These are phyloP conservation scores for Hypanus sabinus DNA, from an alignment of 2,113 vertebrate genomes.

Conservation along the genomic window DNA sequence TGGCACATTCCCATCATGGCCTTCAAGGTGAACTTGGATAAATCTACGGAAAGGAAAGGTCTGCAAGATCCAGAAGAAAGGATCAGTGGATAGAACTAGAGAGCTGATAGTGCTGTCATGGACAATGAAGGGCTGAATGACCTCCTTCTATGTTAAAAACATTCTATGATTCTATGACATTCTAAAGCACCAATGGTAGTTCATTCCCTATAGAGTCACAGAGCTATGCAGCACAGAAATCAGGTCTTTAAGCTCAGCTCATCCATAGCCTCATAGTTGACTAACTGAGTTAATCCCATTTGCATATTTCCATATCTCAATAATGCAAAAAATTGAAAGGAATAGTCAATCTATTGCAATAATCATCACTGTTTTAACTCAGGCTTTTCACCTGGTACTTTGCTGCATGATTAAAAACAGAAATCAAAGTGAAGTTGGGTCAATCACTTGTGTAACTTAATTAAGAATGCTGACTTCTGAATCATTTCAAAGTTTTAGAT, in stretches of 20 bases:
- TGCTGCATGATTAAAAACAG: slow-evolving; percentile 17
- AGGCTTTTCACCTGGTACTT: not conserved
- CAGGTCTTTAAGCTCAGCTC: too few species aligned
- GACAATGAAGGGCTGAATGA: too few species aligned
- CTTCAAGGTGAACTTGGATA: too few species aligned
- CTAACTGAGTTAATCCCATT: not conserved
- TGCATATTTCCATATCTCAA: not conserved
- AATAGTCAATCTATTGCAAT: not conserved
- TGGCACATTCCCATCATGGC: too few species aligned
- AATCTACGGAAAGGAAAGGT: too few species aligned
- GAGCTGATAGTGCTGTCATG: too few species aligned
- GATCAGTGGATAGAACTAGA: too few species aligned
- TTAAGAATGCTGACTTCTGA: not conserved
- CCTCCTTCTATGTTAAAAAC: too few species aligned
- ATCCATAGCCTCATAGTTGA: too few species aligned
- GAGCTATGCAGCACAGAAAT: too few species aligned
- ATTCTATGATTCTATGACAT: not conserved
- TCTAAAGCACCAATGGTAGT: not conserved
- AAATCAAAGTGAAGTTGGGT: not conserved
- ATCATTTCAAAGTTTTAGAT: not conserved
- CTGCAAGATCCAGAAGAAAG: too few species aligned
- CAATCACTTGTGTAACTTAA: not conserved
- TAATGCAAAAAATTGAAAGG: not conserved
- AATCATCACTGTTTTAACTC: not conserved
- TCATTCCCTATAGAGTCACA: not conserved